Percentiles rank a stretch among this genome's conserved stretches.
phyloP scores from a whole-genome alignment of 2,888 invertebrate species.

The Ochropleura leucogaster region DNA sequence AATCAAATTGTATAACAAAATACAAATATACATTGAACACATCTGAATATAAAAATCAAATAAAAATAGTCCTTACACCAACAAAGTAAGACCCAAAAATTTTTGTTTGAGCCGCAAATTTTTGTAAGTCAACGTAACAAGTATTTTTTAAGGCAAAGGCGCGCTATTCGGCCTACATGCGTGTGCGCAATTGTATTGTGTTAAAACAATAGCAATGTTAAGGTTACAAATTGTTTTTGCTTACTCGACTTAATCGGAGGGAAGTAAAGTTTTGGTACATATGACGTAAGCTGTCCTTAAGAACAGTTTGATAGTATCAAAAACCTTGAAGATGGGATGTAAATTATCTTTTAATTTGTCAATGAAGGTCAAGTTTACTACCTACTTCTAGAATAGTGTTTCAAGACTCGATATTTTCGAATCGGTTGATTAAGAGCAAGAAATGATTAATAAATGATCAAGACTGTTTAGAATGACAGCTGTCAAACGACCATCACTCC shows the following conservation, averaged over 20 bases:
- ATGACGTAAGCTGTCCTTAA: conserved; percentile 61
- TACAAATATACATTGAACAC: conserved; percentile 2
- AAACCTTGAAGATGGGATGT: conserved; percentile 43
- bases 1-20: conserved; percentile 62
- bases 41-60: neutral
- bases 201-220: conserved; percentile 77
- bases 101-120: neutral
- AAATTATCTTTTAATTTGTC: neutral
- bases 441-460: neutral
- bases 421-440: neutral
- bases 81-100: neutral
- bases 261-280: conserved; percentile 49
- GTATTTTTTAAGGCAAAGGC: conserved; percentile 55
- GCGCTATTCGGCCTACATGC: conserved; percentile 49
- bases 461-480: neutral
- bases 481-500: neutral
- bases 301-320: conserved; percentile 35
- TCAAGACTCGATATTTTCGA: too few species aligned
- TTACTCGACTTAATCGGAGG: conserved; percentile 62
- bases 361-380: neutral
- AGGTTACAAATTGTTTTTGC: conserved; percentile 72
- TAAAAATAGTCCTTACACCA: conserved; percentile 13
- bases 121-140: conserved; percentile 40
- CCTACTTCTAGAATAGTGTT: neutral
- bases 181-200: conserved; percentile 71